A percentile compares a stretch with the other conserved stretches of the same genome.
Conservation (phyloP, 2,113 vertebrate genomes). For the Sterna hirundo region DNA sequence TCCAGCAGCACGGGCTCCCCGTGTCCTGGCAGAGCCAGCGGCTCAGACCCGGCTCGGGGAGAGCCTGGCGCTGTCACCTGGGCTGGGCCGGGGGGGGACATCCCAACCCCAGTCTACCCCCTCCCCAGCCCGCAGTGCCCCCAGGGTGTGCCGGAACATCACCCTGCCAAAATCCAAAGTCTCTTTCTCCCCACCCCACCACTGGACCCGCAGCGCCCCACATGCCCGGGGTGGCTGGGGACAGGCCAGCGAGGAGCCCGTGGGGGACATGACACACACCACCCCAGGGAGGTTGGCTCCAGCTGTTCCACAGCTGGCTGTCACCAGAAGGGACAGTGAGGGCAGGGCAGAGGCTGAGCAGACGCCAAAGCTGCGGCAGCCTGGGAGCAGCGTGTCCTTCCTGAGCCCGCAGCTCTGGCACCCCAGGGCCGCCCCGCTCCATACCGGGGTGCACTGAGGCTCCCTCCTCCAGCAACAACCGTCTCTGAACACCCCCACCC, state of each 20-base stretch:
- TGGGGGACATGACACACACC: background rate
- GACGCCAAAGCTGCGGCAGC: background rate
- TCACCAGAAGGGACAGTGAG: background rate
- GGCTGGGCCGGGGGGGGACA: too few relatives aligned
- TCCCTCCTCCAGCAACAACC: background rate
- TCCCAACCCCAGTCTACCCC: background rate
- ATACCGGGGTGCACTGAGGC: too few relatives aligned
- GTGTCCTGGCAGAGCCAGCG: rapidly evolving
- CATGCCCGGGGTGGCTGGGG: rapidly evolving
- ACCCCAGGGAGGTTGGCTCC: background rate
- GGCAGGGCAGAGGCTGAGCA: background rate
- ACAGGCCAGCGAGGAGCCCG: too few relatives aligned
- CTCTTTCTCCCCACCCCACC: background rate
- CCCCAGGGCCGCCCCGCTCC: background rate
- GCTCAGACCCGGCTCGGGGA: background rate
- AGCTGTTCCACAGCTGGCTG: background rate
- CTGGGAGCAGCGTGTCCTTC: too few relatives aligned
- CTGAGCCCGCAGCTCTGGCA: background rate
- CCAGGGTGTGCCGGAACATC: background rate
- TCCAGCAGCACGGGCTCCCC: rapidly evolving
- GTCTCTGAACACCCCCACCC: too few relatives aligned
- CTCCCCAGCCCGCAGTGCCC: rapidly evolving
- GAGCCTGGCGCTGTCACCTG: rapidly evolving
- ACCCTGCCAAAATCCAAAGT: background rate
- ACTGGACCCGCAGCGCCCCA: rapidly evolving